Evolutionary conservation across 2,797 vertebrate species (phyloP).

Genomic region (Gorsachius magnificus): DNA sequence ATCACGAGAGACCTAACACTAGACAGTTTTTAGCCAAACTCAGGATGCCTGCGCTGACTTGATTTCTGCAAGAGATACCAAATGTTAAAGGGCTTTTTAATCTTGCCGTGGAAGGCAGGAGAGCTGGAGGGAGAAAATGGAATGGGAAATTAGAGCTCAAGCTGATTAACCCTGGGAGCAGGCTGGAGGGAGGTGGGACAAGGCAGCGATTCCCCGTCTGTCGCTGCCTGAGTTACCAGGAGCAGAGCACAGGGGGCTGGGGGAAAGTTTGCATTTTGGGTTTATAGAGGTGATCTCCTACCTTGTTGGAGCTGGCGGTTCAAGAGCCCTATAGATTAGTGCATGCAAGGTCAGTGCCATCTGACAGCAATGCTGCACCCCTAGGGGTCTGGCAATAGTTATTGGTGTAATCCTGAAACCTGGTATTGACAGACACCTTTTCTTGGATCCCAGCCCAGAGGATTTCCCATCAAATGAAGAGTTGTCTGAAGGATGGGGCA

Average conservation of each 20-base stretch:
- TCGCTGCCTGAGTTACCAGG: background rate
- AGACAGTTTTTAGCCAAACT: background rate
- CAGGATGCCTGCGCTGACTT: background rate
- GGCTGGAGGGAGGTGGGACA: background rate
- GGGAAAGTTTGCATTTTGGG: background rate
- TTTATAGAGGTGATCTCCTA: background rate
- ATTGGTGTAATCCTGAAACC: background rate
- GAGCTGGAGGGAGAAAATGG: background rate
- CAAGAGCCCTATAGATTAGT: background rate
- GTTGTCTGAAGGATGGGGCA: background rate
- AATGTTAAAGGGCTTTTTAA: background rate
- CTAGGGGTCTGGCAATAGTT: background rate
- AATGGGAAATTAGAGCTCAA: background rate
- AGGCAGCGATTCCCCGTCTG: accelerated
- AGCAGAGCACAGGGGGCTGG: background rate
- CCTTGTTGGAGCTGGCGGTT: background rate
- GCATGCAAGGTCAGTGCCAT: background rate
- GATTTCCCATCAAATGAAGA: background rate
- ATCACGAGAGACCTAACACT: background rate
- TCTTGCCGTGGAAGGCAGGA: background rate
- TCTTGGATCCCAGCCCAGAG: background rate
- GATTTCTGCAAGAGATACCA: background rate
- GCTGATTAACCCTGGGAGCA: background rate
- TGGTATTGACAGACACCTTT: background rate
- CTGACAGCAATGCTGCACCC: accelerated